Conservation (phyloP, 1,140 invertebrate species). For the Eupristina koningsbergeri region DNA sequence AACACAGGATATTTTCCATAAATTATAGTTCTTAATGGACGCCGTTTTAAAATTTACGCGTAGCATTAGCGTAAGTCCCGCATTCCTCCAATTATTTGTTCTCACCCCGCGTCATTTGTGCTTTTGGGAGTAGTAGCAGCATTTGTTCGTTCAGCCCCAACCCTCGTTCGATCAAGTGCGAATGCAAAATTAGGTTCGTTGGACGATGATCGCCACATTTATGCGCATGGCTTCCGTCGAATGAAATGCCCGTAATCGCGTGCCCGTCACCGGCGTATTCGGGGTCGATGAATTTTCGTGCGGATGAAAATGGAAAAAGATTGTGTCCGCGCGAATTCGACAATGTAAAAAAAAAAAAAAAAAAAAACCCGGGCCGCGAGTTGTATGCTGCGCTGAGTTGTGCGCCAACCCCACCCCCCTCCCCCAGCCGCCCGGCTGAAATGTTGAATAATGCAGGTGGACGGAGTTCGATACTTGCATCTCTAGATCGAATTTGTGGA, state of each 20-base stretch:
- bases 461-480: no score
- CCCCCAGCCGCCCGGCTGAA: no score
- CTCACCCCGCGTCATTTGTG: conserved; percentile 26
- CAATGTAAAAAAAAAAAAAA: no score
- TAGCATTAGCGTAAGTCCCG: not conserved
- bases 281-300: conserved; percentile 22
- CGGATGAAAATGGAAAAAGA: conserved; percentile 20
- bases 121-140: not conserved
- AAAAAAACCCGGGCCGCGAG: no score
- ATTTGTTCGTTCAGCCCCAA: not conserved
- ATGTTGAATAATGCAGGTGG: conserved; percentile 66
- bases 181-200: conserved; percentile 35
- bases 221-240: not conserved
- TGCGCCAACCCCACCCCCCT: no score
- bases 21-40: conserved; percentile 14
- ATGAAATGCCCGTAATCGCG: not conserved
- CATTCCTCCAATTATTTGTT: not conserved
- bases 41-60: conserved; percentile 13
- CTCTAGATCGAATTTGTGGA: no score
- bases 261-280: not conserved
- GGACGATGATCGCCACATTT: conserved; percentile 12
- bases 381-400: no score
- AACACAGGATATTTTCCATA: conserved; percentile 3
- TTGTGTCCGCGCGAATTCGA: not conserved
- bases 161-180: conserved; percentile 15